A percentile compares a stretch with the other conserved stretches of the same genome.
These are phyloP conservation scores for Rhinopomastus cyanomelas DNA, from an alignment of 2,113 vertebrate genomes.

Conservation along the genomic window DNA sequence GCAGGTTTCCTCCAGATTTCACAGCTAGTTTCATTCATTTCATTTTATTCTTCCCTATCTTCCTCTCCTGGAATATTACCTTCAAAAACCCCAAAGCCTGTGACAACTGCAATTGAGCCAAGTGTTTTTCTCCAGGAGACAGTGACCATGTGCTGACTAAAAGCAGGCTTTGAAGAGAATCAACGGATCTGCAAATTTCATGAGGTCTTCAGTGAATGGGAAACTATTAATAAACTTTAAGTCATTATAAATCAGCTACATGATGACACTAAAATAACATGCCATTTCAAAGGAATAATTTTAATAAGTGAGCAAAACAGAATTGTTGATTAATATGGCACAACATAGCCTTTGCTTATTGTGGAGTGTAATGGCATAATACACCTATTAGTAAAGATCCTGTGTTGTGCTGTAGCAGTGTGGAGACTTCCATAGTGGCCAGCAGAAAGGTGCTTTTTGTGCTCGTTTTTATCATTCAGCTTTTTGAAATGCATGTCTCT, in stretches of 20 bases:
- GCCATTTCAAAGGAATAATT: slow-evolving; percentile 17
- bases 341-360: not conserved
- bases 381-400: too few relatives aligned
- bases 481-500: slow-evolving; percentile 27
- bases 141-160: not conserved
- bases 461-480: slow-evolving; percentile 22
- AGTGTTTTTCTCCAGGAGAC: not conserved
- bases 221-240: not conserved
- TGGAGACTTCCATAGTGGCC: not conserved
- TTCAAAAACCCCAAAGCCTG: not conserved
- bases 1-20: slow-evolving; percentile 43
- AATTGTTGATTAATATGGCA: slow-evolving; percentile 40
- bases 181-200: not conserved
- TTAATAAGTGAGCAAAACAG: slow-evolving; percentile 1
- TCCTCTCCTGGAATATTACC: not conserved
- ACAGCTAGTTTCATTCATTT: not conserved
- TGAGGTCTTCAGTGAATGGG: not conserved
- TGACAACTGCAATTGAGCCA: not conserved
- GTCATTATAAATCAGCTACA: not conserved
- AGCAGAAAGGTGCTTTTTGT: not conserved
- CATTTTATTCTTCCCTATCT: not conserved
- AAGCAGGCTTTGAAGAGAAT: not conserved
- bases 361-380: slow-evolving; percentile 14
- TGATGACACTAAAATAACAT: not conserved
- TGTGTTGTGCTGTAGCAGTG: not conserved